Conservation (phyloP, 2,888 invertebrate species). For the Agrochola lychnidis region DNA sequence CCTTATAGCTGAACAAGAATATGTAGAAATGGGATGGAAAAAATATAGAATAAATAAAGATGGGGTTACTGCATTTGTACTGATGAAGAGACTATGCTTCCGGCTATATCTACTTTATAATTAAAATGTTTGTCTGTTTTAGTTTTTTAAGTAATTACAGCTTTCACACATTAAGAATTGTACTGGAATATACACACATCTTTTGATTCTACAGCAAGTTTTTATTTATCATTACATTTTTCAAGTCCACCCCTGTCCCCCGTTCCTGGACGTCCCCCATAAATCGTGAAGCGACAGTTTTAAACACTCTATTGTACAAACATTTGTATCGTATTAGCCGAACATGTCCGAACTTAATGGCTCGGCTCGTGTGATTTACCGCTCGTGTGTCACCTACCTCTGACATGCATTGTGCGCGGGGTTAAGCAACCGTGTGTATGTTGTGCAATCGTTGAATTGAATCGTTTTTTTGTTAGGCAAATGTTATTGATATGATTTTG, state of each 20-base stretch:
- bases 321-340: conserved; percentile 78
- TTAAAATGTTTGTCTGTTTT: not conserved
- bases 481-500: conserved; percentile 41
- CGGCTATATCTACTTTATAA: too few species aligned
- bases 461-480: conserved; percentile 44
- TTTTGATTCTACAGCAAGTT: not conserved
- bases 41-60: too few species aligned
- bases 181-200: not conserved
- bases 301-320: conserved; percentile 76
- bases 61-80: not conserved
- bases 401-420: conserved; percentile 64
- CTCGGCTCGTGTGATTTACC: conserved; percentile 73
- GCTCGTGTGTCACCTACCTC: conserved; percentile 62
- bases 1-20: not conserved
- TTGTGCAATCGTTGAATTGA: conserved; percentile 59
- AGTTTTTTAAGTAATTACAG: not conserved
- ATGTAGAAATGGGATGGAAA: not conserved
- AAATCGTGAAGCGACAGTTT: conserved; percentile 76
- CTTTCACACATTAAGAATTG: not conserved
- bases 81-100: not conserved
- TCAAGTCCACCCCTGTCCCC: conserved; percentile 53
- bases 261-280: conserved; percentile 65
- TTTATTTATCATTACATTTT: not conserved
- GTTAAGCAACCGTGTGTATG: conserved; percentile 51
- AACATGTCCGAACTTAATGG: conserved; percentile 62